Conservation (phyloP, 2,113 vertebrate species). For the Triplophysa tibetana region DNA sequence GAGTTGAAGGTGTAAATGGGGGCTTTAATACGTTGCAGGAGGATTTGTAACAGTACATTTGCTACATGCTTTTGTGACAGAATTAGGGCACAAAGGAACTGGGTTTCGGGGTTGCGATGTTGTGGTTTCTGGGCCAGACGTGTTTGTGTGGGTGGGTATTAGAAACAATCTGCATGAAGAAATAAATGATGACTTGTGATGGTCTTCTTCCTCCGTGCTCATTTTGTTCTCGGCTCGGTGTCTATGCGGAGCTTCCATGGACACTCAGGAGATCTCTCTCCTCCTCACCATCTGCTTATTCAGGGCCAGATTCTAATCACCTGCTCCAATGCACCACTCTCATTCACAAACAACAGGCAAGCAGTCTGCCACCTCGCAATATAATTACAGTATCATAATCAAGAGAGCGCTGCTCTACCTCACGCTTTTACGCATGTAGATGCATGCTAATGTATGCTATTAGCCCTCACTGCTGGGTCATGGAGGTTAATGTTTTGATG, state of each 20-base stretch:
- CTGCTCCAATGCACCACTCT: conserved; percentile 45
- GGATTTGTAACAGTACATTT: conserved; percentile 39
- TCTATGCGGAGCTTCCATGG: conserved; percentile 23
- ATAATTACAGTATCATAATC: conserved; percentile 48
- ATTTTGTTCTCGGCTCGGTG: conserved; percentile 15
- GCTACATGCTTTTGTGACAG: conserved; percentile 40
- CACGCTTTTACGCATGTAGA: conserved; percentile 34
- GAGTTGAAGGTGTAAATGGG: conserved; percentile 31
- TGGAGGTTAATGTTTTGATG: not conserved
- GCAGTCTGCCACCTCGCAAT: conserved; percentile 36
- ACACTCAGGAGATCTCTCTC: conserved; percentile 31
- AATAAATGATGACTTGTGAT: conserved; percentile 31
- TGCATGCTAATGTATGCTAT: conserved; percentile 22
- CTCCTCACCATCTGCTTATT: conserved; percentile 50
- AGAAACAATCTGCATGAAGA: conserved; percentile 35
- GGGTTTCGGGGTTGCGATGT: conserved; percentile 1
- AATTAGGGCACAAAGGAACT: conserved; percentile 38
- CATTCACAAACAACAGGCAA: conserved; percentile 45
- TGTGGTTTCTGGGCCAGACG: conserved; percentile 30
- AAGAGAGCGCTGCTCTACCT: conserved; percentile 21
- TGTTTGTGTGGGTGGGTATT: conserved; percentile 14
- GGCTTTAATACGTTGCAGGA: conserved; percentile 31
- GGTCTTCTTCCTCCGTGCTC: conserved; percentile 4
- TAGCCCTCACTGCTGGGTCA: not conserved
- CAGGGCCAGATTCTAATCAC: conserved; percentile 44